Conservation (phyloP, 2,113 vertebrate genomes). For the Gallinago media region DNA sequence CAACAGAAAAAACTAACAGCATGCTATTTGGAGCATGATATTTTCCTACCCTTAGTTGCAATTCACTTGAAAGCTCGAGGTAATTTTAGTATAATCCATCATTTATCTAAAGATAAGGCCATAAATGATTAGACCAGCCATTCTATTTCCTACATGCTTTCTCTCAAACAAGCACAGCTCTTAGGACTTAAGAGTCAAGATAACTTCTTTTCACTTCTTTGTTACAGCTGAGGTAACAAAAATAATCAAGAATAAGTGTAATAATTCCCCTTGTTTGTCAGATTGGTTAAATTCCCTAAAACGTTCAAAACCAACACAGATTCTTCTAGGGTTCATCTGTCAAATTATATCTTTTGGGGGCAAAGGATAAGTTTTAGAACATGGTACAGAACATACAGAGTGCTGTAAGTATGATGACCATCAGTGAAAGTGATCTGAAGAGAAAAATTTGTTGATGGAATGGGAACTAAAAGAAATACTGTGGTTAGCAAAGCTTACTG, state of each 20-base stretch:
- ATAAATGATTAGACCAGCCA: conserved; percentile 11
- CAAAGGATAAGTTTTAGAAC: neutral
- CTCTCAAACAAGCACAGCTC: neutral
- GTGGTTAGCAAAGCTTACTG: neutral
- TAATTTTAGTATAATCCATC: conserved; percentile 43
- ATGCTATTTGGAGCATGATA: neutral
- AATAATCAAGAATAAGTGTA: neutral
- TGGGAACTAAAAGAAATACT: neutral
- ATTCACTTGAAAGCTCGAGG: conserved; percentile 45
- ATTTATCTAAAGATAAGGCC: conserved; percentile 32
- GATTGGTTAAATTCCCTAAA: conserved; percentile 1
- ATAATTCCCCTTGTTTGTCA: neutral
- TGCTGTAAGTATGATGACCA: neutral
- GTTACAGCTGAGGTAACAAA: neutral
- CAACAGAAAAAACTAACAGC: conserved; percentile 27
- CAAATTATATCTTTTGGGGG: neutral
- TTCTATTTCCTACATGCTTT: neutral
- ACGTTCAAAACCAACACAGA: neutral
- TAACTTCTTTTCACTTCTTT: neutral
- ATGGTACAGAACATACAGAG: neutral
- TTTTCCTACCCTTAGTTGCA: conserved; percentile 1
- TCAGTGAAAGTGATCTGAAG: neutral
- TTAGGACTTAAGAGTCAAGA: neutral
- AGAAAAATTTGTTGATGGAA: neutral
- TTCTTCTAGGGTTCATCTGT: neutral